Evolutionary conservation across 35 echinoderm and acorn worm species (phyloP), one percentile per base, ranked within the genome.

Genomic region (Anneissia japonica): DNA sequence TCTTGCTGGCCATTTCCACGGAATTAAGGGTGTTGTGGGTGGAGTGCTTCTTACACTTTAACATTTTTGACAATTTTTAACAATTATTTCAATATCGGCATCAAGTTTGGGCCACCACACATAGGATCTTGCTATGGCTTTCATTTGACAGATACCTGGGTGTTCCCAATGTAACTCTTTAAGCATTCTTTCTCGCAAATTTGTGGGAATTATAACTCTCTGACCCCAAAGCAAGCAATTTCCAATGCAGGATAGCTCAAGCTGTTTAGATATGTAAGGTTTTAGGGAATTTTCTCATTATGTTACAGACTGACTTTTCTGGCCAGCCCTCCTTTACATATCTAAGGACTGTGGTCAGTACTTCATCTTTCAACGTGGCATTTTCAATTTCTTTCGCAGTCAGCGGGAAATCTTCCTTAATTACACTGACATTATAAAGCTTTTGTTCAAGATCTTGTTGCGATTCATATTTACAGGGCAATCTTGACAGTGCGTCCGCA

Each of bases 121-220:
- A 39, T 72, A 81, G 51, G 74, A 30, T 51, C 79, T 79, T 23
- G 77, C 87, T 64, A 82, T 81, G 29, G 77, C 77, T 46, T 88
- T 88, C 77, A 82, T 84, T 0, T 43, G 37, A 31, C 74, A 87
- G 32, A 92, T 88, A 30, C 86, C 86, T 31, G 82, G 76, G 31
- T 92, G 90, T n/a, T 87, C 72, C 39, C 82, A 87, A 46, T 92
- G 85, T 23, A 88, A 32, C 34, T 92, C 85, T 34, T 92, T 37
- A 7, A 92, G 9, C 35, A 92, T 37, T 79, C 79, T 38, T 16
- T 75, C 33, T 28, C 80, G 85, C 38, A 87, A 64, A 11, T 83
- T 31, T 35, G 55, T 55, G n/a, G 90, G 77, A 21, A 91, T 77
- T 0, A 30, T 31, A 26, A 76, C 34, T 23, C 28, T 35, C 4